Evolutionary conservation across 2,888 invertebrate genomes (phyloP), one percentile per base, ranked within the genome.

Genomic region (Pseudococcus viburni): DNA sequence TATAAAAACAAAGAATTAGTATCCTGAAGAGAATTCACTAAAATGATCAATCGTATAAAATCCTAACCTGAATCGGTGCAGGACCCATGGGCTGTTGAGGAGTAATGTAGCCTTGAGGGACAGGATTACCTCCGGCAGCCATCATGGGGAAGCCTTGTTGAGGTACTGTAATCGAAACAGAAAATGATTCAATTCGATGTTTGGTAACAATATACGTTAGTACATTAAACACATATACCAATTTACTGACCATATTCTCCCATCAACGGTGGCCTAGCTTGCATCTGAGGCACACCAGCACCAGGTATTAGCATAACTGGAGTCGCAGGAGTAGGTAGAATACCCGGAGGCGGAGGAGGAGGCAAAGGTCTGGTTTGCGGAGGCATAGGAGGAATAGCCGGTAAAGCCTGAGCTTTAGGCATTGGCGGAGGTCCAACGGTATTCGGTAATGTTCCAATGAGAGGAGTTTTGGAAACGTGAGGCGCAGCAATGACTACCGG

Each of bases 201-300:
- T 42, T 42, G 42, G 0, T 8, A 42, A 64, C 9, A 9, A 64
- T 22, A 22, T 12, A 9, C 19, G 55, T 7, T 6, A 55, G 7
- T 15, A 51, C 17, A 15, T 59, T 19, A n/a, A 17, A 55, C 0
- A 59, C 19, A n/a, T n/a, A n/a, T 19, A 17, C 4, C 5, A 59
- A 8, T 48, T 22, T 46, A 77, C 17, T 51, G 22, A 51, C 51
- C 22, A 33, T 89, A 91, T 92, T 91, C 91, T 93, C 93, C 93
- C 93, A 94, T 93, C 17, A 94, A 91, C 17, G 94, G 94, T 26
- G 94, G 94, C 93, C 4, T 93, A 93, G 15, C 93, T 93, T 19
- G 93, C 92, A 93, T 94, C 93, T 93, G 93, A 0, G 93, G 93
- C 90, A 92, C 92, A 6, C 92, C 91, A 19, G 83, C 26, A 42